Conservation (phyloP, 2,113 vertebrate species). For the Gasterosteus aculeatus region DNA sequence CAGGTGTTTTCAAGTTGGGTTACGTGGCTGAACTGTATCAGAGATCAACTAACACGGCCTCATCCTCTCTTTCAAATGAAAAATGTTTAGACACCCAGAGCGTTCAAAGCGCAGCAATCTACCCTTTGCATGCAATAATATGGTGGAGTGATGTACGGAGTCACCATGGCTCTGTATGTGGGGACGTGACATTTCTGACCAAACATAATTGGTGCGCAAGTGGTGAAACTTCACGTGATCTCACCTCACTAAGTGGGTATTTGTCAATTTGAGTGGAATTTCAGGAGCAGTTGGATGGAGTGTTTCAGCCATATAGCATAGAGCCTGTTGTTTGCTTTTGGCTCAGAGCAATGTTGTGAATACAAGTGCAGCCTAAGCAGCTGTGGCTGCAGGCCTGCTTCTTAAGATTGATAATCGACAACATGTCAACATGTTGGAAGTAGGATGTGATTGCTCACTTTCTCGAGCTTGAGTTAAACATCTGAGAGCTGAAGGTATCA, state of each 20-base stretch:
- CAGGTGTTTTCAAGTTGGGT: slow-evolving; percentile 29
- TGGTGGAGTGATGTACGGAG: not conserved
- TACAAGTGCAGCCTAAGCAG: not conserved
- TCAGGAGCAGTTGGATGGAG: not conserved
- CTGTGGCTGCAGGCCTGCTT: too few relatives aligned
- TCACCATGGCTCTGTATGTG: not conserved
- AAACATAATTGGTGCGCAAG: not conserved
- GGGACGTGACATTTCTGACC: not conserved
- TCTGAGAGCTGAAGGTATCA: too few relatives aligned
- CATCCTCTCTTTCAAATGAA: not conserved
- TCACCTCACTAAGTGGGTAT: not conserved
- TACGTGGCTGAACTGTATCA: slow-evolving; percentile 21
- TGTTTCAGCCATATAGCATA: not conserved
- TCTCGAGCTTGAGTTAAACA: too few relatives aligned
- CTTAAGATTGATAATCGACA: too few relatives aligned
- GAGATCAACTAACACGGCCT: not conserved
- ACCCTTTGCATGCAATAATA: not conserved
- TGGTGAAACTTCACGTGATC: not conserved
- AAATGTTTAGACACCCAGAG: not conserved
- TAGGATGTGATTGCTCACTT: too few relatives aligned
- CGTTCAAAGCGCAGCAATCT: not conserved
- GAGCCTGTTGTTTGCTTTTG: not conserved
- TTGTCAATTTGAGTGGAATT: not conserved
- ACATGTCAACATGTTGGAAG: too few relatives aligned
- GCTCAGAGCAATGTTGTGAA: too few relatives aligned